Conservation (phyloP, 1,140 invertebrate species). For the Sycophila sp. region DNA sequence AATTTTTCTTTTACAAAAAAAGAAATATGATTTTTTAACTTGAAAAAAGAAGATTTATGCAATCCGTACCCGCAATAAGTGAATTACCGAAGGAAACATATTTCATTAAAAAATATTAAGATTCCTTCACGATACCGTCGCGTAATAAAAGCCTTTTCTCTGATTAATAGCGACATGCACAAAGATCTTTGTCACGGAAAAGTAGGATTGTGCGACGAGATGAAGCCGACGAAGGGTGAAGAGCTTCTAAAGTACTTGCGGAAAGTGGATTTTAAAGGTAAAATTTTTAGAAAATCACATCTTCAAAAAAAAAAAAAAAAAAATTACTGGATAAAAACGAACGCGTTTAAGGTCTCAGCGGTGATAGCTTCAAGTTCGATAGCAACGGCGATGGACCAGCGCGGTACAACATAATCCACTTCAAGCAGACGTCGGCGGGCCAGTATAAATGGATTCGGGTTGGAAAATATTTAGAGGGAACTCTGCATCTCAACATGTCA, state of each 20-base stretch:
- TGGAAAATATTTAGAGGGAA: conserved; percentile 83
- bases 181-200: conserved; percentile 76
- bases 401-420: conserved; percentile 94
- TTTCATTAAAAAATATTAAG: no score
- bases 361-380: conserved; percentile 91
- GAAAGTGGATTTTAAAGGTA: conserved; percentile 87
- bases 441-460: conserved; percentile 87
- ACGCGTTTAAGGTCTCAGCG: conserved; percentile 76
- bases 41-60: no score
- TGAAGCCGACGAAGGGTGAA: conserved; percentile 89
- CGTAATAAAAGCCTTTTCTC: no score
- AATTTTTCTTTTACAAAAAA: conserved; percentile 44
- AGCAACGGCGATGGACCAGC: conserved; percentile 90
- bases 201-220: conserved; percentile 82
- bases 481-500: conserved; percentile 81
- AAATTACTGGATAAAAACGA: conserved; percentile 8
- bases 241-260: conserved; percentile 84
- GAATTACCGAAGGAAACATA: not conserved
- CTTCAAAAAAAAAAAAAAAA: not conserved
- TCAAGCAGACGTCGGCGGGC: conserved; percentile 81
- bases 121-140: no score
- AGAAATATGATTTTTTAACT: conserved; percentile 7
- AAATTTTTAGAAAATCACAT: conserved; percentile 1
- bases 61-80: no score
- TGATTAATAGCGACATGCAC: conserved; percentile 81